phyloP scores from a whole-genome alignment of 1,140 invertebrate species.

The Heliconius congener region DNA sequence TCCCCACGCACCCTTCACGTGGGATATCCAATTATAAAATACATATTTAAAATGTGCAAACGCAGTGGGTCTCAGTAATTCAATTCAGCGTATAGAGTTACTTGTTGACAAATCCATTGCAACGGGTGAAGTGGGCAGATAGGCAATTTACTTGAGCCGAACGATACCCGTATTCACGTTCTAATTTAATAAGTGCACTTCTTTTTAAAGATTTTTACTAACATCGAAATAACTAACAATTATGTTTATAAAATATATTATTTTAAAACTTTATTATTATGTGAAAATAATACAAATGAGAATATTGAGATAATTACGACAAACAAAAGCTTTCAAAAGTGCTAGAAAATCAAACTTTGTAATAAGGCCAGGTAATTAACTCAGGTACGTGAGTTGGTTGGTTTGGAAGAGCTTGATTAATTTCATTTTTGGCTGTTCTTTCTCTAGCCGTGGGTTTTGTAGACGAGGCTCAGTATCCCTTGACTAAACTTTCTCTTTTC shows the following conservation, averaged over 20 bases:
- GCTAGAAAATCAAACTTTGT: neutral
- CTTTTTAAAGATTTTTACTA: neutral
- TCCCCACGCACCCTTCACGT: constrained; percentile 38
- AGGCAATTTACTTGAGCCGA: constrained; percentile 41
- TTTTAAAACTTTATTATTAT: neutral
- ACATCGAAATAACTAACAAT: neutral
- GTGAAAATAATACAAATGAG: neutral
- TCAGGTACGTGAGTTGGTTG: constrained; percentile 20
- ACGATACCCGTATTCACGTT: constrained; percentile 14
- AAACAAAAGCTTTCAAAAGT: neutral
- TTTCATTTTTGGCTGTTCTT: constrained; percentile 17
- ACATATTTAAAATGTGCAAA: constrained; percentile 50
- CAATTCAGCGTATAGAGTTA: constrained; percentile 50
- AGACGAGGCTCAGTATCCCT: neutral
- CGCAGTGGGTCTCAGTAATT: constrained; percentile 44
- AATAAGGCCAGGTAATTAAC: neutral
- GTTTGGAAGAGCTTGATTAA: neutral
- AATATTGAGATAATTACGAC: neutral
- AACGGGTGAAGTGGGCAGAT: constrained; percentile 43
- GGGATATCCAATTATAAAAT: constrained; percentile 55
- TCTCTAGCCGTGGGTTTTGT: neutral
- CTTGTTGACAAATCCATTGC: constrained; percentile 54
- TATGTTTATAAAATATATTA: neutral
- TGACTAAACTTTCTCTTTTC: constrained; percentile 11
- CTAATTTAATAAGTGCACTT: constrained; percentile 1